Evolutionary conservation across 2,888 invertebrate species (phyloP).

Genomic region (Clistopyga incitator): DNA sequence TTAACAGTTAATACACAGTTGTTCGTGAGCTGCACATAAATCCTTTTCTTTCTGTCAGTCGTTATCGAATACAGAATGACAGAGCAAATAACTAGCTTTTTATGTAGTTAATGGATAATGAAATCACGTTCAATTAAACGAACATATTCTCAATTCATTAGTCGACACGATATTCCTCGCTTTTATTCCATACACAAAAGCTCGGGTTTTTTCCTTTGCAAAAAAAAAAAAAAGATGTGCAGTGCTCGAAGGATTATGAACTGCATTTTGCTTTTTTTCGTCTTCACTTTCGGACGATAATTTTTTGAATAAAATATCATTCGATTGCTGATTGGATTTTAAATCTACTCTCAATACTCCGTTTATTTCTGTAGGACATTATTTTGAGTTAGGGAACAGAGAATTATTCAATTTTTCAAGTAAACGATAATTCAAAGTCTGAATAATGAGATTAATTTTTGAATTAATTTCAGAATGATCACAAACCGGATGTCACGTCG

Average conservation of each 20-base stretch:
- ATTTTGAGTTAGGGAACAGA: background rate
- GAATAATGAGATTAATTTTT: conserved; percentile 5
- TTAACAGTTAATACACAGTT: conserved; percentile 11
- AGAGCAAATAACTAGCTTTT: background rate
- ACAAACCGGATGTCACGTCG: conserved; percentile 98
- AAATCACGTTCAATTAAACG: background rate
- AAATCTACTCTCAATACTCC: no score
- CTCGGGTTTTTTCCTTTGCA: no score
- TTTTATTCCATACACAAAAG: no score
- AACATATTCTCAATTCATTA: background rate
- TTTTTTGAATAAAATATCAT: no score
- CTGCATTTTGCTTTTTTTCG: background rate
- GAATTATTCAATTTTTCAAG: background rate
- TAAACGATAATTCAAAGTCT: background rate
- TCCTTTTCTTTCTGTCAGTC: background rate
- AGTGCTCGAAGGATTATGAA: no score
- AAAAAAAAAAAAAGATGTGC: no score
- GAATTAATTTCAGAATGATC: conserved; percentile 89
- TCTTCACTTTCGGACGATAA: background rate
- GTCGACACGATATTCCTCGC: no score
- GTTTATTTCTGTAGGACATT: no score
- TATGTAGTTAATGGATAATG: background rate
- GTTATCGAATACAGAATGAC: background rate
- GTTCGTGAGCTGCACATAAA: conserved; percentile 19
- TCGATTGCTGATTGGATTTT: no score